Percentiles rank a stretch among this genome's conserved stretches.
Evolutionary conservation across 2,113 vertebrate species (phyloP).

Genomic region (Indri indri): DNA sequence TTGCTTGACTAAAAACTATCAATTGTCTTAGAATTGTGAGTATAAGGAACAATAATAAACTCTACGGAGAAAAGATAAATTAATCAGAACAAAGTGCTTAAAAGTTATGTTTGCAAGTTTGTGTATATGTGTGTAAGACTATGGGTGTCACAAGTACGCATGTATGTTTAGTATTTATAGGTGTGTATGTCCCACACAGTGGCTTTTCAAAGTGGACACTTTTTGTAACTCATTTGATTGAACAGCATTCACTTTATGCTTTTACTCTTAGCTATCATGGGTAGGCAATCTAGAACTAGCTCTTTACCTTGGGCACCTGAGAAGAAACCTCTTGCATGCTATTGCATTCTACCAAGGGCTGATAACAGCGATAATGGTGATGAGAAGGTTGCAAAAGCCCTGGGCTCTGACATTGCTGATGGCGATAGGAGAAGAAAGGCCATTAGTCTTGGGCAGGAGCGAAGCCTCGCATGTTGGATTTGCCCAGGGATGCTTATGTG

Average conservation of each 20-base stretch:
- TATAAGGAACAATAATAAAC: not conserved
- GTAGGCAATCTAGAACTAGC: not conserved
- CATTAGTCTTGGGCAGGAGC: not conserved
- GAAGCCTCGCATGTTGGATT: not conserved
- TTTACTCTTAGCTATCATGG: not conserved
- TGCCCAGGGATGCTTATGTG: not conserved
- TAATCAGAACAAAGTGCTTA: not conserved
- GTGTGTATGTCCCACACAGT: not conserved
- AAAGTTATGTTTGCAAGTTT: not conserved
- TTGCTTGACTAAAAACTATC: conserved; percentile 1
- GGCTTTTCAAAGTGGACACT: not conserved
- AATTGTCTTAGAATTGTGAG: not conserved
- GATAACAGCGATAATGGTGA: not conserved
- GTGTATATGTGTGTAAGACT: not conserved
- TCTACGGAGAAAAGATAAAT: not conserved
- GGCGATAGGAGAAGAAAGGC: not conserved
- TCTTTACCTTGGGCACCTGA: not conserved
- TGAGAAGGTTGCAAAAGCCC: not conserved
- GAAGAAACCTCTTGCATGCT: not conserved
- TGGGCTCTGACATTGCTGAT: not conserved
- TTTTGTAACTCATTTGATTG: not conserved
- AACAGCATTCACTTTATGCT: not conserved
- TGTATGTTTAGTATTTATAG: not conserved
- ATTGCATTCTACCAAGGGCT: not conserved
- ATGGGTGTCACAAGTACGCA: not conserved